Base-by-base conservation (phyloP, 2,888 invertebrate species). In the Acheta domesticus region DNA sequence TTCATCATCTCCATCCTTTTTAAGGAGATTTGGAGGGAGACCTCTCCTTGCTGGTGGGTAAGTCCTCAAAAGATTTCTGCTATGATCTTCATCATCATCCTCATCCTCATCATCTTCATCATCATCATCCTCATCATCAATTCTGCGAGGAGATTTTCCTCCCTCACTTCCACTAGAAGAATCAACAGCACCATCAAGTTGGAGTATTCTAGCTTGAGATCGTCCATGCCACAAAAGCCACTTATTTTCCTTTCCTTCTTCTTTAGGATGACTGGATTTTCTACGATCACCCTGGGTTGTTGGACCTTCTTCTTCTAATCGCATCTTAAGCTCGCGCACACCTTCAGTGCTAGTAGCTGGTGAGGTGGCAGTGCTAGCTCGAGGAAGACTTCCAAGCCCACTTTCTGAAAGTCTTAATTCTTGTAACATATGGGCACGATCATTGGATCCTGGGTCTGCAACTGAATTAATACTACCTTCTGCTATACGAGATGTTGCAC, bases 181-280 rank as follows among this genome's bases (percentile, higher is more conserved):
- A 83, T 93, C 93, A 82, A 92, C 91, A 3, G 92, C 91, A 19
- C 93, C 93, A 85, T 93, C 93, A 79, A 92, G 86, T 85, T 93
- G 93, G 83, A 91, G 90, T 82, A 93, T 91, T 77, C 80, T 85
- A 75, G 89, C 87, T 82, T 87, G 88, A 84, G 88, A 84, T 85
- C 87, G 83, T 83, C 86, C 49, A 49, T 86, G 86, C 86, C 87
- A 87, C n/a, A 86, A 85, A 62, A 85, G 85, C 80, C 84, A 86
- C 83, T 87, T 87, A 81, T 87, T 87, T 79, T 87, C 87, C 80
- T 87, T 87, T 14, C 83, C 83, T 12, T 87, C 85, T 14, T 86
- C 86, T 2, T 85, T 82, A 84, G 85, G 79, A 75, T 80, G 80
- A 16, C 48, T 49, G 5, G 74, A 50, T 74, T 74, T 80, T 11